These are phyloP conservation scores for Botrylloides violaceus DNA, from an alignment of 23 tunicate genomes.

Conservation along the genomic window DNA sequence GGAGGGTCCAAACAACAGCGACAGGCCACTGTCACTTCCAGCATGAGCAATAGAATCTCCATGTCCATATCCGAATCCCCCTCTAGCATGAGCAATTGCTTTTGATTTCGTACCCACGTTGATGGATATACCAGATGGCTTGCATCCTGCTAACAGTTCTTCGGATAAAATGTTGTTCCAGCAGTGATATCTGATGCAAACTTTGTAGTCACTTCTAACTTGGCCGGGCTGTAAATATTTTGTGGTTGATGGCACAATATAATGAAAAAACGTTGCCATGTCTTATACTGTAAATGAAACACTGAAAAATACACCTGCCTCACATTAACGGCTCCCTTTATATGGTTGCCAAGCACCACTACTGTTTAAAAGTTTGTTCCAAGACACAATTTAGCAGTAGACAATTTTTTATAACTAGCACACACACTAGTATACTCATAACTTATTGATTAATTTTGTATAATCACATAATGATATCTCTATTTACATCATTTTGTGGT, in stretches of 20 bases:
- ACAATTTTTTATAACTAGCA: too few species aligned
- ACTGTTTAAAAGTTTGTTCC: too few species aligned
- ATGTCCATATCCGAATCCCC: constrained; percentile 11
- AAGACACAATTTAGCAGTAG: too few species aligned
- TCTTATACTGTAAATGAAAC: too few species aligned
- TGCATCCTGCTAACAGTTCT: constrained; percentile 80
- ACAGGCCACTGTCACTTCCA: not conserved
- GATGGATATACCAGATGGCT: constrained; percentile 30
- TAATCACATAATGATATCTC: too few species aligned
- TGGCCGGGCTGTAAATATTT: constrained; percentile 75
- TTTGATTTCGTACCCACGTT: not conserved
- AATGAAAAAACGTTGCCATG: too few species aligned
- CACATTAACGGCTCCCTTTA: too few species aligned
- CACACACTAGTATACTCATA: too few species aligned
- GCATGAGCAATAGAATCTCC: constrained; percentile 7
- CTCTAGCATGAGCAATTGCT: constrained; percentile 24
- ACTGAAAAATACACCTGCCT: too few species aligned
- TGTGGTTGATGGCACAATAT: not conserved
- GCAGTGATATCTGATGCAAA: constrained; percentile 96
- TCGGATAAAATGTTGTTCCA: constrained; percentile 95
- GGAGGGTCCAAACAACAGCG: not conserved
- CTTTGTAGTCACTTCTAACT: constrained; percentile 66
- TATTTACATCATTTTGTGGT: too few species aligned
- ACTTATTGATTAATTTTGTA: too few species aligned
- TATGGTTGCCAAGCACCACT: too few species aligned